phyloP scores from a whole-genome alignment of 1,140 invertebrate genomes.

The Aleiodes sp. region DNA sequence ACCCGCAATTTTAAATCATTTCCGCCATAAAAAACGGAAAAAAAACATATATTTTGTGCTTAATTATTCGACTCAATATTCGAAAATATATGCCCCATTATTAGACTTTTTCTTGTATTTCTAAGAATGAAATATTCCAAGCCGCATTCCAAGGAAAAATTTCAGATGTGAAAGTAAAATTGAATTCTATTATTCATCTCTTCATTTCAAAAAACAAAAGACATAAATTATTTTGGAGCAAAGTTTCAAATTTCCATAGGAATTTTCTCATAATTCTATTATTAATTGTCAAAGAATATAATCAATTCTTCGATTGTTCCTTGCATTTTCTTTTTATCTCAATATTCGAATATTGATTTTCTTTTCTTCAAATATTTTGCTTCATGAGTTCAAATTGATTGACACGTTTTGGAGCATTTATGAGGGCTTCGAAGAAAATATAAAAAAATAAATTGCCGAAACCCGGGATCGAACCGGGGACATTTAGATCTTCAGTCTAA shows the following conservation, averaged over 20 bases:
- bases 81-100: neutral
- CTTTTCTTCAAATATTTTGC: too few species aligned
- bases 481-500: conserved; percentile 29
- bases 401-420: neutral
- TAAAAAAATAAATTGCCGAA: conserved; percentile 18
- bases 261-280: too few species aligned
- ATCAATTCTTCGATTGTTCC: too few species aligned
- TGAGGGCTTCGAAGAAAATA: neutral
- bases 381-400: neutral
- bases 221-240: neutral
- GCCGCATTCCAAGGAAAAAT: too few species aligned
- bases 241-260: neutral
- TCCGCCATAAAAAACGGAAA: neutral
- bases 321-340: too few species aligned
- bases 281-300: too few species aligned
- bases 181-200: too few species aligned
- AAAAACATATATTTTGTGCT: neutral
- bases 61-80: neutral
- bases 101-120: neutral
- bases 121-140: too few species aligned
- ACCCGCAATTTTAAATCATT: conserved; percentile 10
- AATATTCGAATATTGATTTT: too few species aligned
- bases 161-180: too few species aligned
- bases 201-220: too few species aligned
- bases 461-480: conserved; percentile 27